phyloP scores from a whole-genome alignment of 2,113 vertebrate species.

The Meleagris gallopavo region DNA sequence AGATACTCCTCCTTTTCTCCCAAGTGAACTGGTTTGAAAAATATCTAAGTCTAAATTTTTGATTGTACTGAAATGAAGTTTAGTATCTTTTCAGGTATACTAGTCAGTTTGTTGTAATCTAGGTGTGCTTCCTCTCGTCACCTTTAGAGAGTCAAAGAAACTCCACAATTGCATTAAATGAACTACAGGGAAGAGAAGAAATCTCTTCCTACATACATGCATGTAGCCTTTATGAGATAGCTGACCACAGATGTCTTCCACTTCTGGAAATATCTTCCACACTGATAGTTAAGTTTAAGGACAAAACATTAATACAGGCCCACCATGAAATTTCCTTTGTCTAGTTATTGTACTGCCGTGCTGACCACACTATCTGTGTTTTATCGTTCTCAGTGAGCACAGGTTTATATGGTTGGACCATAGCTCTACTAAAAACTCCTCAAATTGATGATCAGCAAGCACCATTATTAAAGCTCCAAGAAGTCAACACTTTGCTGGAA shows the following conservation, averaged over 20 bases:
- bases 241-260: background rate
- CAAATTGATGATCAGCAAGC: background rate
- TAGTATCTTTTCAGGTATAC: background rate
- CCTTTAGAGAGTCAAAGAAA: background rate
- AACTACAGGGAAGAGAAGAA: background rate
- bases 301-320: background rate
- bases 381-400: background rate
- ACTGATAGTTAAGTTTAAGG: background rate
- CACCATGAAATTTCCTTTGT: background rate
- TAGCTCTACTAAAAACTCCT: background rate
- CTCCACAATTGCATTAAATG: background rate
- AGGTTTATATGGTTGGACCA: background rate
- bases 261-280: background rate
- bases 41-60: background rate
- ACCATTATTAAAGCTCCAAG: background rate
- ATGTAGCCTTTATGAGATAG: background rate
- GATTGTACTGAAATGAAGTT: background rate
- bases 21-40: background rate
- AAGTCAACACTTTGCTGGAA: background rate
- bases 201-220: background rate
- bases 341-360: background rate
- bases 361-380: background rate
- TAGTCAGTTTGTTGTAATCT: background rate
- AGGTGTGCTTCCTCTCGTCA: background rate
- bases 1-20: background rate